A percentile compares a stretch with the other conserved stretches of the same genome.
phyloP scores from a whole-genome alignment of 2,797 vertebrate species.

The Poeciliopsis presidionis region DNA sequence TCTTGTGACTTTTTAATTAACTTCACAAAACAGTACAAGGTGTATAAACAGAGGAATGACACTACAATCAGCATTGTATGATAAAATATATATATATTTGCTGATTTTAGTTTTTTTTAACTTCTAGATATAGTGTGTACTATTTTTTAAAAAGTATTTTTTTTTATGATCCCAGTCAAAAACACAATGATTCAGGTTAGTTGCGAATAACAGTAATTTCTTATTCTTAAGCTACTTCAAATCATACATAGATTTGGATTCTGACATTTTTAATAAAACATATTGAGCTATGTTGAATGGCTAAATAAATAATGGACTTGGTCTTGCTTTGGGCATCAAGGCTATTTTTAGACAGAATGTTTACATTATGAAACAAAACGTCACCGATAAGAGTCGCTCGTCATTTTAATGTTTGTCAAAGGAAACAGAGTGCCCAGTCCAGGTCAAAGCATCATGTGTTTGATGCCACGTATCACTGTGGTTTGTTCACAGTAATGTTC shows the following conservation, averaged over 20 bases:
- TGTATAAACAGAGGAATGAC: not conserved
- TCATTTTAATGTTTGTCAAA: slow-evolving; percentile 1
- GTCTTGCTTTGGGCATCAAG: not conserved
- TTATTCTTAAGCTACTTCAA: not conserved
- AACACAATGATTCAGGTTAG: not conserved
- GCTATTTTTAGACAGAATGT: not conserved
- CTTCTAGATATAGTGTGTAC: not conserved
- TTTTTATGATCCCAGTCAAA: not conserved
- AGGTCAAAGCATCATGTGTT: not conserved
- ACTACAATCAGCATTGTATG: not conserved
- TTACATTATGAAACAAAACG: slow-evolving; percentile 10
- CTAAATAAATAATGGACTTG: not conserved
- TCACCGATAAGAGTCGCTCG: not conserved
- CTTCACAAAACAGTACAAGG: not conserved
- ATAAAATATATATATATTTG: not conserved
- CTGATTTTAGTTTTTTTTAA: not conserved
- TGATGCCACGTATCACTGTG: not conserved
- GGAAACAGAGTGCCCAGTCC: not conserved
- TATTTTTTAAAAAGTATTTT: not conserved
- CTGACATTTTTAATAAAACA: not conserved
- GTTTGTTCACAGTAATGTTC: not conserved
- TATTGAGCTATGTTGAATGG: not conserved
- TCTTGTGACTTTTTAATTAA: not conserved
- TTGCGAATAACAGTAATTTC: not conserved
- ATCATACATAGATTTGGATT: not conserved